These are phyloP conservation scores for Hypotaenidia okinawae DNA, from an alignment of 2,797 vertebrate species.

Conservation along the genomic window DNA sequence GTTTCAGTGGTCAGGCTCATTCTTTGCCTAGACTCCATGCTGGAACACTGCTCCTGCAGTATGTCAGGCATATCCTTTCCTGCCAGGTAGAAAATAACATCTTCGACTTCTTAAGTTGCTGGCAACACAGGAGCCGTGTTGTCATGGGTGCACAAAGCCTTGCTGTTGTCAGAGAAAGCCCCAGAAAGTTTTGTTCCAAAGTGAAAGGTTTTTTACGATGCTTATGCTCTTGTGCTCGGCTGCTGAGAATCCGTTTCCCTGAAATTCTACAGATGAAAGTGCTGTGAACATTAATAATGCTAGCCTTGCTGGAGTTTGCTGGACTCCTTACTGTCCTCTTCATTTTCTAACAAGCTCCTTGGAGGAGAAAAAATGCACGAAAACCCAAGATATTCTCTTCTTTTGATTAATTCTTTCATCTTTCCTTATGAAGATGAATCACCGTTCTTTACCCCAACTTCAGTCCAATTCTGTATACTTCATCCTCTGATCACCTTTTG, in stretches of 20 bases:
- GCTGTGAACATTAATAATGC: not conserved
- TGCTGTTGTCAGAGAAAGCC: not conserved
- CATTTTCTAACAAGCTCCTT: constrained; percentile 46
- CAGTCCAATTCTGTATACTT: not conserved
- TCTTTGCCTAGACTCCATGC: not conserved
- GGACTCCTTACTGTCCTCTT: constrained; percentile 11
- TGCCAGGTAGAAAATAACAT: not conserved
- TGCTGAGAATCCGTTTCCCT: not conserved
- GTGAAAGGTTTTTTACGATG: not conserved
- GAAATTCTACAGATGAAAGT: constrained; percentile 36
- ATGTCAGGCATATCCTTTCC: not conserved
- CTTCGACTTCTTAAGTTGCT: not conserved
- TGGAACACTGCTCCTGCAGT: not conserved
- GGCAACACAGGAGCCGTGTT: not conserved
- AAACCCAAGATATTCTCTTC: not conserved
- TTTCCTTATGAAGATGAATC: constrained; percentile 36
- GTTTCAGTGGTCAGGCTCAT: not conserved
- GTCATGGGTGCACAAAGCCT: accelerated
- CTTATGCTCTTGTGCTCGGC: not conserved
- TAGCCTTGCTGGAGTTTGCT: constrained; percentile 11
- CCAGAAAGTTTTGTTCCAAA: not conserved
- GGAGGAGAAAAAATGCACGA: not conserved
- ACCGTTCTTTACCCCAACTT: not conserved
- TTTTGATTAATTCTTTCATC: constrained; percentile 44
- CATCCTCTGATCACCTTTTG: not conserved